These are phyloP conservation scores for Halcyon badia DNA, from an alignment of 2,797 vertebrate genomes.

Conservation along the genomic window DNA sequence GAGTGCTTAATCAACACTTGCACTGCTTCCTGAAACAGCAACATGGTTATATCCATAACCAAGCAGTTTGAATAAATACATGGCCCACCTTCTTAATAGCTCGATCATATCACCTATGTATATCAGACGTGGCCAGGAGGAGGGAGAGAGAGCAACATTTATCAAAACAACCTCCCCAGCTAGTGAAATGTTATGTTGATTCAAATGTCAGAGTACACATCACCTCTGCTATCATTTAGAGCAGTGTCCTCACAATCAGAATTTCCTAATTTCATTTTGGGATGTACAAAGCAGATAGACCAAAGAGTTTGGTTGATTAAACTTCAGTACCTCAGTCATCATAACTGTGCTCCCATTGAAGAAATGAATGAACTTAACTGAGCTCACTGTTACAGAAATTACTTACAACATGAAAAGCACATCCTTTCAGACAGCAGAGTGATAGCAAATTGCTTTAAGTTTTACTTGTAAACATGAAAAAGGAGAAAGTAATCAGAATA, in stretches of 20 bases:
- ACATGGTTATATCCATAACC: not conserved
- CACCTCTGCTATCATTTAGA: not conserved
- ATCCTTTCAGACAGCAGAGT: not conserved
- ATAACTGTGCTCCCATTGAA: not conserved
- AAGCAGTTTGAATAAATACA: not conserved
- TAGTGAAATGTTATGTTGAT: accelerated
- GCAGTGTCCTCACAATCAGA: accelerated
- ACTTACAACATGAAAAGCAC: not conserved
- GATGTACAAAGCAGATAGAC: not conserved
- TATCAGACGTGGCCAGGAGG: accelerated
- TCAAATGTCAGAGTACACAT: not conserved
- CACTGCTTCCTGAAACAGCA: constrained; percentile 88
- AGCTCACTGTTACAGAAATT: not conserved
- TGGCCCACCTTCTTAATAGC: accelerated
- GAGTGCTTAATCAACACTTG: constrained; percentile 95
- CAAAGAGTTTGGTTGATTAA: not conserved
- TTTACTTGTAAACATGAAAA: constrained; percentile 28
- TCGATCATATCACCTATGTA: accelerated
- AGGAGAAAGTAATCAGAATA: not conserved
- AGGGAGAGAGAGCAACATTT: not conserved
- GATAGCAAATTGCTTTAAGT: not conserved
- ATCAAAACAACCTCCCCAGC: not conserved
- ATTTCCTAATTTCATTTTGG: not conserved
- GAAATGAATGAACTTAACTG: not conserved
- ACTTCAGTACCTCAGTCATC: not conserved